These are phyloP conservation scores for Coptodon rendalli DNA, from an alignment of 2,113 vertebrate genomes.

Conservation along the genomic window DNA sequence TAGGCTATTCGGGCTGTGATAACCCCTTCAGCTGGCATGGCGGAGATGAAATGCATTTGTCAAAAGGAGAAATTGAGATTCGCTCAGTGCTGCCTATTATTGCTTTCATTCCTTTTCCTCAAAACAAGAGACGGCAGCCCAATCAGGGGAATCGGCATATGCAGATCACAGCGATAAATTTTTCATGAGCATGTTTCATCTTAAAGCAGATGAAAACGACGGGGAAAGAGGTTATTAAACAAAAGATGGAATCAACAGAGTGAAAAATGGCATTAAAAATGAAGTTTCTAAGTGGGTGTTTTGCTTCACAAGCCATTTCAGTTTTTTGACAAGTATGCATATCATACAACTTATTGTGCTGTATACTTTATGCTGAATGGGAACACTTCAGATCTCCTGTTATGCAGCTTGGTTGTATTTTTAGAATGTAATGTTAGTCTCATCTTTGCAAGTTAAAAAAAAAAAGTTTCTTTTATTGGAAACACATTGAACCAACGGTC, in stretches of 20 bases:
- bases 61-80: conserved; percentile 51
- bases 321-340: conserved; percentile 37
- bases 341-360: conserved; percentile 13
- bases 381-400: conserved; percentile 5
- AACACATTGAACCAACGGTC: conserved; percentile 23
- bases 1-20: conserved; percentile 21
- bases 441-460: background rate
- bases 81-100: conserved; percentile 20
- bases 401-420: conserved; percentile 18
- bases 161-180: conserved; percentile 65
- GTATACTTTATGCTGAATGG: background rate
- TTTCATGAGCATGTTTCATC: conserved; percentile 65
- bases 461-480: background rate
- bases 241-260: conserved; percentile 63
- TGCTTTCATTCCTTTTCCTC: conserved; percentile 43
- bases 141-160: conserved; percentile 66
- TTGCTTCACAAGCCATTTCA: conserved; percentile 54
- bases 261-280: conserved; percentile 41
- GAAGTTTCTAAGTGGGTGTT: conserved; percentile 55
- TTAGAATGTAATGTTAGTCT: background rate
- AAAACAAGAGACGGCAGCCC: conserved; percentile 47
- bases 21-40: conserved; percentile 21
- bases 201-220: conserved; percentile 43
- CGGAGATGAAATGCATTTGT: conserved; percentile 52
- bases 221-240: conserved; percentile 56